phyloP scores from a whole-genome alignment of 1,140 invertebrate genomes.

The Triops cancriformis region DNA sequence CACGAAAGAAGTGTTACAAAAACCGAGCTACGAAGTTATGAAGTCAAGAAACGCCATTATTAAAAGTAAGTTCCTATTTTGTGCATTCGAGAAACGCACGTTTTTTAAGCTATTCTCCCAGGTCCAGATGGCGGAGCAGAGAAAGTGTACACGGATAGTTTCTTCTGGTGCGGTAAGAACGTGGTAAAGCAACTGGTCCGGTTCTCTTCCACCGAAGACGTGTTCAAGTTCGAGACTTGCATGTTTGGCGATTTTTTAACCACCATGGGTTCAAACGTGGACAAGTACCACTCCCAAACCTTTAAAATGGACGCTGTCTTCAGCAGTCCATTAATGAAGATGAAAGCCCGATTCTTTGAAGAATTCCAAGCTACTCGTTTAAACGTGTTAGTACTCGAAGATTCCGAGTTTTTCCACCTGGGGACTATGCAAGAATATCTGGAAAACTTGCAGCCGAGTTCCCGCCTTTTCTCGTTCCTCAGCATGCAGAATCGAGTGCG shows the following conservation, averaged over 20 bases:
- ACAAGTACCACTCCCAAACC: constrained; percentile 35
- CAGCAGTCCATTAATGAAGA: constrained; percentile 27
- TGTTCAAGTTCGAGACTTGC: constrained; percentile 42
- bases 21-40: constrained; percentile 40
- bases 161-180: constrained; percentile 41
- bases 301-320: constrained; percentile 29
- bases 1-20: constrained; percentile 43
- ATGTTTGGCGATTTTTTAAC: constrained; percentile 47
- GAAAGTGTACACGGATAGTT: constrained; percentile 43
- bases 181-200: constrained; percentile 39
- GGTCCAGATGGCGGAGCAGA: constrained; percentile 29
- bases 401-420: constrained; percentile 44
- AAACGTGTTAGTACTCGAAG: constrained; percentile 39
- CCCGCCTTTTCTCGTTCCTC: constrained; percentile 35
- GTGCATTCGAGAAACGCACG: no score
- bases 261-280: constrained; percentile 38
- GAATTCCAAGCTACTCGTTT: constrained; percentile 36
- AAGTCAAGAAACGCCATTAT: constrained; percentile 37
- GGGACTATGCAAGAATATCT: constrained; percentile 44
- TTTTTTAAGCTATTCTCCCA: constrained; percentile 16
- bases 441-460: constrained; percentile 37
- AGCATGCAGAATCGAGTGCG: constrained; percentile 35
- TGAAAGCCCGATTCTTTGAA: constrained; percentile 35
- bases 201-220: constrained; percentile 35
- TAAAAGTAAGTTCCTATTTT: no score